These are phyloP conservation scores for Cololabis saira DNA, from an alignment of 2,113 vertebrate species.

Conservation along the genomic window DNA sequence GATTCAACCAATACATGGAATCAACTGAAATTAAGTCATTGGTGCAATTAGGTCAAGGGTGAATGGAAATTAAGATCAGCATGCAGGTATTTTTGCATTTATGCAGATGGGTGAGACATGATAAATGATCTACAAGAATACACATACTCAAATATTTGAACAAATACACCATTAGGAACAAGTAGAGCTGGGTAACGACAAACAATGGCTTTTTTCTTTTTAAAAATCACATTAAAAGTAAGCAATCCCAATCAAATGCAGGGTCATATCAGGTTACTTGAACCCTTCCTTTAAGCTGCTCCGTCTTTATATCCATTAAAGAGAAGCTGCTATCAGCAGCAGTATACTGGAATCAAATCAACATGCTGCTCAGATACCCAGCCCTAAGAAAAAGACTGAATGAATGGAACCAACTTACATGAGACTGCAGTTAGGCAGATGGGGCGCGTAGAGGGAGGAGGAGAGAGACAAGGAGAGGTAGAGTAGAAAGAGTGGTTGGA, in stretches of 20 bases:
- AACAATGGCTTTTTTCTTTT: background rate
- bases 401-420: slow-evolving; percentile 95
- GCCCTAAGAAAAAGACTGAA: slow-evolving; percentile 66
- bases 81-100: slow-evolving; percentile 50
- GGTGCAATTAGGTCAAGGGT: slow-evolving; percentile 15
- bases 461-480: slow-evolving; percentile 84
- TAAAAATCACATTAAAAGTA: background rate
- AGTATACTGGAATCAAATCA: background rate
- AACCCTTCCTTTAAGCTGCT: background rate
- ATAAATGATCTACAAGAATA: slow-evolving; percentile 29
- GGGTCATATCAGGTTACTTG: background rate
- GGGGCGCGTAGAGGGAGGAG: slow-evolving; percentile 85
- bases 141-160: slow-evolving; percentile 32
- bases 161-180: slow-evolving; percentile 44
- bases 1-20: slow-evolving; percentile 3
- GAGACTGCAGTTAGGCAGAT: slow-evolving; percentile 98
- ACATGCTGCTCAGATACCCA: slow-evolving; percentile 50
- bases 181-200: slow-evolving; percentile 52
- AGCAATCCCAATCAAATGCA: too few relatives aligned
- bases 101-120: slow-evolving; percentile 31
- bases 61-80: slow-evolving; percentile 8
- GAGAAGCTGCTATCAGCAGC: background rate
- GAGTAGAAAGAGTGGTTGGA: slow-evolving; percentile 84
- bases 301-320: background rate
- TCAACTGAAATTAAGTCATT: slow-evolving; percentile 30